Conservation (phyloP, 2,113 vertebrate genomes). For the Cyanoderma ruficeps region DNA sequence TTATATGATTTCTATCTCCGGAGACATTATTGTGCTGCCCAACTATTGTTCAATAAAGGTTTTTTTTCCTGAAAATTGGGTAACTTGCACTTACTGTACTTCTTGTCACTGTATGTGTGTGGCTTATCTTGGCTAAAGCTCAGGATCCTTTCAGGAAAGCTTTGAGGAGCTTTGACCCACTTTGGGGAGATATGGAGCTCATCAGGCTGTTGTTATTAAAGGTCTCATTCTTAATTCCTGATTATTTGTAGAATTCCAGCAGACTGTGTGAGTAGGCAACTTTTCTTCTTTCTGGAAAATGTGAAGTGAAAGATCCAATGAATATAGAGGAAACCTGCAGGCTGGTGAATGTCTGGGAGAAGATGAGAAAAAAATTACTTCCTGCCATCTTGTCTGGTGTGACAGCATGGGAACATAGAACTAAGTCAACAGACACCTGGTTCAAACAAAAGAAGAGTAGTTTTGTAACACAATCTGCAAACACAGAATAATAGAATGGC, state of each 20-base stretch:
- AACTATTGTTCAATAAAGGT: accelerated
- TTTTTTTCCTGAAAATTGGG: not conserved
- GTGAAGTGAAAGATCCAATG: accelerated
- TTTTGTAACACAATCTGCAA: not conserved
- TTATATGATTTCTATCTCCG: not conserved
- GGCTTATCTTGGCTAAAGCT: not conserved
- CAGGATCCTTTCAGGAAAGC: not conserved
- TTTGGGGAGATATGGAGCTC: not conserved
- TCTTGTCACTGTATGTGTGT: not conserved
- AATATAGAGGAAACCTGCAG: not conserved
- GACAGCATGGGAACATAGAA: not conserved
- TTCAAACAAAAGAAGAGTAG: not conserved
- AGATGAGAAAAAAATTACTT: not conserved
- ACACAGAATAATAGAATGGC: not conserved
- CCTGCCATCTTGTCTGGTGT: not conserved
- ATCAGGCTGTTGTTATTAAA: not conserved
- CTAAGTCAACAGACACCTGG: not conserved
- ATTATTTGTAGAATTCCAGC: not conserved
- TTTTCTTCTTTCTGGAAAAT: not conserved
- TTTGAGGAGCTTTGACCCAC: not conserved
- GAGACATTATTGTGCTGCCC: not conserved
- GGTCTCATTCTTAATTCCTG: not conserved
- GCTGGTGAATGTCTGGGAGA: not conserved
- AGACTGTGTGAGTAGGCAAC: not conserved
- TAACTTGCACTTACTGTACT: not conserved